These are phyloP conservation scores for Sebastes oblongus DNA, from an alignment of 2,797 vertebrate species.

Conservation along the genomic window DNA sequence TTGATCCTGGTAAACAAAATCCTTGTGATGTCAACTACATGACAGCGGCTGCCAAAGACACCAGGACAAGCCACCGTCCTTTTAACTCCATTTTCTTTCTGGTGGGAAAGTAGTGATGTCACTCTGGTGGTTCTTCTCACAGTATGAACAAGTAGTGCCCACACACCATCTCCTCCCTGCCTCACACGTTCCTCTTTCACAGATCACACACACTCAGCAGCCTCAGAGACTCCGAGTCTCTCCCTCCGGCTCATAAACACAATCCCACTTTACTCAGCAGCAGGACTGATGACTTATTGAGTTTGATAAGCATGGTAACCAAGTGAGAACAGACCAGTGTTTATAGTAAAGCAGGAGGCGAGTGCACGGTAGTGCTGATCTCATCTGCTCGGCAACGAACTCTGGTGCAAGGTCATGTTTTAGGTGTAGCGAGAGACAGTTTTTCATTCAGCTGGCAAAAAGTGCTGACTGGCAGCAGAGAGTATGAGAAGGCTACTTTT, in stretches of 20 bases:
- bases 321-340: conserved; percentile 45
- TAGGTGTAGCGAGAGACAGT: conserved; percentile 42
- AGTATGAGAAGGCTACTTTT: conserved; percentile 62
- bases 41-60: conserved; percentile 24
- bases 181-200: conserved; percentile 32
- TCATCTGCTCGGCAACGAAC: conserved; percentile 4
- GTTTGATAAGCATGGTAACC: conserved; percentile 43
- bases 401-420: conserved; percentile 29
- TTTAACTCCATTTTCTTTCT: neutral
- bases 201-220: conserved; percentile 27
- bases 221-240: neutral
- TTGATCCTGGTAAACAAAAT: conserved; percentile 11
- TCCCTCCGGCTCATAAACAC: conserved; percentile 56
- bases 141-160: conserved; percentile 18
- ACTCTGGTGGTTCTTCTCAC: conserved; percentile 63
- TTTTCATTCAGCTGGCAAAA: conserved; percentile 69
- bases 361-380: conserved; percentile 7
- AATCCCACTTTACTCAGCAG: conserved; percentile 61
- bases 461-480: conserved; percentile 65
- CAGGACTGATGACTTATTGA: conserved; percentile 64
- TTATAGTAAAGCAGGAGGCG: conserved; percentile 37
- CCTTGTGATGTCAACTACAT: conserved; percentile 4
- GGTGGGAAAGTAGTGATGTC: conserved; percentile 70
- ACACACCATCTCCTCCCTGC: conserved; percentile 26
- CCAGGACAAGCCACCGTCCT: neutral